Conservation (phyloP, 2,113 vertebrate species). For the Laticauda colubrina region DNA sequence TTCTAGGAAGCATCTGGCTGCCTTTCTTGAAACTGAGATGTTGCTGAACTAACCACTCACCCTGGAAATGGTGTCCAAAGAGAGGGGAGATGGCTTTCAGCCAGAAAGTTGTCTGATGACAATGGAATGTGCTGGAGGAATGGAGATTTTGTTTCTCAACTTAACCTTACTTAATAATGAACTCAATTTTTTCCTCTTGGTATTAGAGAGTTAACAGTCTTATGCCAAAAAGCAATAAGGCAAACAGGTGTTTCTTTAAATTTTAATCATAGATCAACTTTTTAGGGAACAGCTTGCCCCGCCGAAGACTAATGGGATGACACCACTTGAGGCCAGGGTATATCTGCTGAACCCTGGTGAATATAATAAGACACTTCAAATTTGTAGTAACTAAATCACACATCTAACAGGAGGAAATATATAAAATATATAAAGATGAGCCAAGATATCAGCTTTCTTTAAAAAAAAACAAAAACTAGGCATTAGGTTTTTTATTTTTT, state of each 20-base stretch:
- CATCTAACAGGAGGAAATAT: background rate
- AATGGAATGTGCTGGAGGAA: background rate
- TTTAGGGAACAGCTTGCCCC: background rate
- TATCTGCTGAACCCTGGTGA: background rate
- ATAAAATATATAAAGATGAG: background rate
- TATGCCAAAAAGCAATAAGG: background rate
- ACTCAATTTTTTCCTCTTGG: background rate
- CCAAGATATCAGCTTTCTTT: constrained; percentile 28
- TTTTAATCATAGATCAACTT: background rate
- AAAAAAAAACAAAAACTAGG: background rate
- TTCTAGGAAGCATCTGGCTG: background rate
- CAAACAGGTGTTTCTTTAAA: background rate
- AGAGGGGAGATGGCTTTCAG: background rate
- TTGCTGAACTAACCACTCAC: background rate
- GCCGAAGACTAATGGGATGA: background rate
- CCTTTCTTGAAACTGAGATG: background rate
- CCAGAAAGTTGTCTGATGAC: background rate
- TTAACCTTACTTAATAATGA: background rate
- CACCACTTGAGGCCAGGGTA: background rate
- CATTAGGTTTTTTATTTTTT: background rate
- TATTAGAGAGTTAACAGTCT: background rate
- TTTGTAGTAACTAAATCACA: background rate
- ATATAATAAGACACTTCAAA: background rate
- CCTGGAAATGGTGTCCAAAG: background rate
- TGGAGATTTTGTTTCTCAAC: background rate